A percentile compares a stretch with the other conserved stretches of the same genome.
Conservation (phyloP, 2,888 invertebrate genomes). For the Dolichopus griseipennis region DNA sequence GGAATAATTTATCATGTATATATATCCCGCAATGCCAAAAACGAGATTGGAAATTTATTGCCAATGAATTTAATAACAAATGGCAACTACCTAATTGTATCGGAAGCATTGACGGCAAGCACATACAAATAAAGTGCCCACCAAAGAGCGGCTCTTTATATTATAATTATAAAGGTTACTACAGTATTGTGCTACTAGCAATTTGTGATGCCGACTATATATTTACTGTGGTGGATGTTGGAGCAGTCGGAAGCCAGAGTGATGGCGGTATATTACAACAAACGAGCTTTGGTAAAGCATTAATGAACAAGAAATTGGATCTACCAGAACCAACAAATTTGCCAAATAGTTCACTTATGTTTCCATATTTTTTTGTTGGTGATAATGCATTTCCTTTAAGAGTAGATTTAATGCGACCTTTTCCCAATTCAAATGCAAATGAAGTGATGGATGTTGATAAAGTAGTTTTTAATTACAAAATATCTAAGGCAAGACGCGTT, state of each 20-base stretch:
- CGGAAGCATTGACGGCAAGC: conserved; percentile 16
- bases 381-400: too few species aligned
- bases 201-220: conserved; percentile 17
- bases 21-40: conserved; percentile 15
- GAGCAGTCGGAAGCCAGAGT: conserved; percentile 7
- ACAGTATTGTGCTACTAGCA: conserved; percentile 16
- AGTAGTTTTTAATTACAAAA: too few species aligned
- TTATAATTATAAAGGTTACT: conserved; percentile 18
- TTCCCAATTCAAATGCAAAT: not conserved
- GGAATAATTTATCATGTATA: conserved; percentile 15
- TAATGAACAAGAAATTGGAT: too few species aligned
- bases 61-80: conserved; percentile 12
- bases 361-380: too few species aligned
- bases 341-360: too few species aligned
- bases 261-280: not conserved
- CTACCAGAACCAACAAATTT: too few species aligned
- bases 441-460: not conserved
- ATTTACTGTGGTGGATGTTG: conserved; percentile 2
- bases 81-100: conserved; percentile 16
- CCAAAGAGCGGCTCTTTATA: conserved; percentile 16
- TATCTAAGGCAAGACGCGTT: too few species aligned
- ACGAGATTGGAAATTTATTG: conserved; percentile 12
- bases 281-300: too few species aligned
- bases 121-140: conserved; percentile 17
- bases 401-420: not conserved